Conservation (phyloP, 2,888 invertebrate genomes). For the Parnassius apollo region DNA sequence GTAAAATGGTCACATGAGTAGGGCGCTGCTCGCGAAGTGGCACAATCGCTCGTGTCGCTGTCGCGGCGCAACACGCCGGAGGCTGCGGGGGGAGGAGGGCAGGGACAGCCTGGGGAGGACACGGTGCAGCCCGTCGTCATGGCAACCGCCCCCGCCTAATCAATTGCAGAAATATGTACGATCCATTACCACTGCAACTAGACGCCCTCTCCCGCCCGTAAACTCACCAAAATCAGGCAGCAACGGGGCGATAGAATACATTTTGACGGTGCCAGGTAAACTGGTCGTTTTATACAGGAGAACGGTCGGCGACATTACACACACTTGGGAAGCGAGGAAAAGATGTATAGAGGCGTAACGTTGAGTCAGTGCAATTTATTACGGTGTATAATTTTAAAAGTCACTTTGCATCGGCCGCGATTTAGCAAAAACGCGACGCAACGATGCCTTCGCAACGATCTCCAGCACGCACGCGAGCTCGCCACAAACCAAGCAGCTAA, state of each 20-base stretch:
- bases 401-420: background rate
- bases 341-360: conserved; percentile 59
- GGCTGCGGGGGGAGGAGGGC: conserved; percentile 14
- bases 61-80: conserved; percentile 30
- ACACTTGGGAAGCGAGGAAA: conserved; percentile 59
- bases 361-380: conserved; percentile 25
- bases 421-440: conserved; percentile 9
- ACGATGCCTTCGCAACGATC: background rate
- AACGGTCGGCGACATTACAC: conserved; percentile 57
- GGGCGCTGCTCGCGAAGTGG: conserved; percentile 30
- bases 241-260: conserved; percentile 37
- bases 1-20: conserved; percentile 34
- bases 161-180: conserved; percentile 82
- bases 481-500: conserved; percentile 21
- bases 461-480: conserved; percentile 29
- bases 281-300: conserved; percentile 52
- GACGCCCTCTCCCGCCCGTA: conserved; percentile 40
- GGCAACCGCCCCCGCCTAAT: conserved; percentile 79
- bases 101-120: conserved; percentile 38
- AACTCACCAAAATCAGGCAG: conserved; percentile 25
- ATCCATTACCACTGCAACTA: conserved; percentile 52
- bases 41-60: conserved; percentile 49
- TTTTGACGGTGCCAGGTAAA: conserved; percentile 37
- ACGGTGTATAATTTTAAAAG: conserved; percentile 11
- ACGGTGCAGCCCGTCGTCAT: conserved; percentile 57